Evolutionary conservation across 2,113 vertebrate genomes (phyloP).

Genomic region (Oreochromis spilurus): DNA sequence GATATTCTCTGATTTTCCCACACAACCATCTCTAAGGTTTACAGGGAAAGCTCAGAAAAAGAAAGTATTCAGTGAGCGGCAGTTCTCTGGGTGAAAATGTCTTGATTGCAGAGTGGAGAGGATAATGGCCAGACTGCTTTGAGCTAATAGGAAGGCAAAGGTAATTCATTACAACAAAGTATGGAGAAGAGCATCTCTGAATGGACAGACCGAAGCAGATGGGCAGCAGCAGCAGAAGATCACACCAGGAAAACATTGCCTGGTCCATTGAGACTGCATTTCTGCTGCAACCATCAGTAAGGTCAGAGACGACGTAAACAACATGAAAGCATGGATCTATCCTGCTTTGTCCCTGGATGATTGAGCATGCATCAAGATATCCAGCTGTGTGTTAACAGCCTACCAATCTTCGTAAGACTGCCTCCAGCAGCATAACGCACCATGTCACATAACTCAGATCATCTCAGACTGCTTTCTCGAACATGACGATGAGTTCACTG

Average conservation of each 20-base stretch:
- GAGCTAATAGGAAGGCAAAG: not conserved
- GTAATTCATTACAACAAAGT: not conserved
- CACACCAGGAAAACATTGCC: not conserved
- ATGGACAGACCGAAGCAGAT: not conserved
- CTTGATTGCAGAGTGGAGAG: not conserved
- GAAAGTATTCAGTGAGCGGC: not conserved
- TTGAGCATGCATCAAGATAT: not conserved
- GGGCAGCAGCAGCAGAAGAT: not conserved
- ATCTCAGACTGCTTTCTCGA: not conserved
- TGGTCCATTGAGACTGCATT: not conserved
- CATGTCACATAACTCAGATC: not conserved
- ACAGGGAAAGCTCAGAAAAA: not conserved
- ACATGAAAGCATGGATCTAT: not conserved
- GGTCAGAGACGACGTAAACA: not conserved
- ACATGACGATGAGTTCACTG: not conserved
- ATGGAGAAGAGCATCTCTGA: not conserved
- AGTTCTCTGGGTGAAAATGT: not conserved
- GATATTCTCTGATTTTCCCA: not conserved
- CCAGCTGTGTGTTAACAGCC: not conserved
- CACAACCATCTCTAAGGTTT: rapidly evolving
- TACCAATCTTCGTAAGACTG: not conserved
- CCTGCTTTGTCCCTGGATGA: not conserved
- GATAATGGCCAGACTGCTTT: not conserved
- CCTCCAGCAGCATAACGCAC: not conserved
- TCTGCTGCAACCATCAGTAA: not conserved